Conservation (phyloP, 1,140 invertebrate genomes). For the Wiebesia pumilae region DNA sequence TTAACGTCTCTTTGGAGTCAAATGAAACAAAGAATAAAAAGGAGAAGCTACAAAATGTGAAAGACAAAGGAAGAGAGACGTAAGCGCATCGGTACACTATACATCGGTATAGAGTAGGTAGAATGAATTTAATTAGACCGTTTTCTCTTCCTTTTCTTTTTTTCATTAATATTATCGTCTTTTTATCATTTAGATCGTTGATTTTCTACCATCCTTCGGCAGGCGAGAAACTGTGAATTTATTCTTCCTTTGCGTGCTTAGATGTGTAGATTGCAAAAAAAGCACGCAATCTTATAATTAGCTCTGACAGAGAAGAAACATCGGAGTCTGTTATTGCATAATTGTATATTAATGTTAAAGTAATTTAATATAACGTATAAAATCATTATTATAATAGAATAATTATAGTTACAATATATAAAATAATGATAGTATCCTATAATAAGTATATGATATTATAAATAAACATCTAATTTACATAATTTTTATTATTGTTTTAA, state of each 20-base stretch:
- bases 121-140: constrained; percentile 33
- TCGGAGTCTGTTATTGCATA: no score
- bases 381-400: no score
- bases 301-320: constrained; percentile 6
- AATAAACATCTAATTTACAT: no score
- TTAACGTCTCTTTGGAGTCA: constrained; percentile 21
- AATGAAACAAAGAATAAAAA: not conserved
- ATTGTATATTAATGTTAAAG: no score
- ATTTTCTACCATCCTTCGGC: not conserved
- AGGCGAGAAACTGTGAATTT: not conserved
- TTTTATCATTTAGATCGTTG: not conserved
- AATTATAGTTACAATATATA: no score
- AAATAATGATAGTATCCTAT: no score
- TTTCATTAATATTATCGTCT: not conserved
- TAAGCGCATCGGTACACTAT: not conserved
- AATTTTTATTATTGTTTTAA: no score
- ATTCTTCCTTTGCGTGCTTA: constrained; percentile 8
- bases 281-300: constrained; percentile 4
- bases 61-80: constrained; percentile 43
- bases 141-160: constrained; percentile 10
- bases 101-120: not conserved
- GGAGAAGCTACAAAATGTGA: constrained; percentile 5
- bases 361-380: no score
- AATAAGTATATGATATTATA: no score
- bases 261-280: no score